Base-by-base conservation (phyloP, 2,888 invertebrate species). In the Trilocha varians region DNA sequence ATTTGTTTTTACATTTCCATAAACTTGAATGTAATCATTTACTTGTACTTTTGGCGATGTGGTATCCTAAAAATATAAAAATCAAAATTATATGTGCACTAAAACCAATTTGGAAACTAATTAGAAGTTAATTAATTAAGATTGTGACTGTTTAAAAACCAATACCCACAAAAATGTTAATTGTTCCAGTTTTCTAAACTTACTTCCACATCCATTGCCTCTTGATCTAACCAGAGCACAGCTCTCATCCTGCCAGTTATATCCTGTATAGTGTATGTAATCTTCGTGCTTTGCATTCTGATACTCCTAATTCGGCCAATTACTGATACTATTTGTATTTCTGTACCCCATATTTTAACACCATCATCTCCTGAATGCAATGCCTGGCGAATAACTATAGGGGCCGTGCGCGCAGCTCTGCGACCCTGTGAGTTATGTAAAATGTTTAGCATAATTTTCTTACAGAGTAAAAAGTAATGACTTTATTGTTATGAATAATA, bases 171-270 rank as follows among this genome's bases (percentile, higher is more conserved):
- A n/a, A n/a, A n/a, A n/a, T n/a, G n/a, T n/a, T n/a, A n/a, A n/a
- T 8, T 8, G 18, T 18, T 18, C 18, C 18, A 18, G 18, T 18
- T 5, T 25, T 11, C n/a, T n/a, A n/a, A n/a, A 25, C 55, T 57
- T 65, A 83, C 86, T 67, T 84, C 85, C 57, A 84, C 84, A 58
- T 83, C 83, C 72, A 83, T 79, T 16, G 79, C 68, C 44, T 86
- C 86, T 51, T 83, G 82, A 49, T 86, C 86, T 39, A 84, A 52
- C 86, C 86, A 87, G 14, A 85, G 55, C 13, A 86, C 82, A 41
- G 86, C 84, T 51, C 71, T 65, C 87, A 87, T 87, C 45, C 82
- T 70, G 1, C 86, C 87, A 1, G 86, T 86, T 16, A 87, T 84
- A 50, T 87, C 87, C 58, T 87, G 84, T 48, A 87, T 77, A 34